These are phyloP conservation scores for Cyprinodon diabolis DNA, from an alignment of 2,797 vertebrate species.

Conservation along the genomic window DNA sequence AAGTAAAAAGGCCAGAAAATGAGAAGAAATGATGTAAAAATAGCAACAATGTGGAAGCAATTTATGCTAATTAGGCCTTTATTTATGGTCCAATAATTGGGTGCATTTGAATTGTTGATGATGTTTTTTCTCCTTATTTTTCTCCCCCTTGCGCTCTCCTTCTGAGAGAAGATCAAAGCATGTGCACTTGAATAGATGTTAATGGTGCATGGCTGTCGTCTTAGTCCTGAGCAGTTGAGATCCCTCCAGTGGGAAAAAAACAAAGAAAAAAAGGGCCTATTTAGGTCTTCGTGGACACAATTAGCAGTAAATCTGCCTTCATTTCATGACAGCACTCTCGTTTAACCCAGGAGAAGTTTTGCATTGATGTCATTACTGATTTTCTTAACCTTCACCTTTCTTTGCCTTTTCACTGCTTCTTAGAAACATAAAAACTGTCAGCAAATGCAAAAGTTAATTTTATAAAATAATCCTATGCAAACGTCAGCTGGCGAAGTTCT, in stretches of 20 bases:
- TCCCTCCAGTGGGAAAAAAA: conserved; percentile 57
- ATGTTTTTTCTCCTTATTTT: conserved; percentile 72
- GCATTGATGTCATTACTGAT: conserved; percentile 42
- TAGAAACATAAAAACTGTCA: conserved; percentile 17
- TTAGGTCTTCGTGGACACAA: conserved; percentile 73
- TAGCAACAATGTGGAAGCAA: conserved; percentile 85
- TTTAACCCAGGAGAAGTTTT: conserved; percentile 65
- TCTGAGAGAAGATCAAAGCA: conserved; percentile 84
- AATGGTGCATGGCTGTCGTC: conserved; percentile 77
- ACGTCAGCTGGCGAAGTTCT: neutral
- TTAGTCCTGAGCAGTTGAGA: conserved; percentile 64
- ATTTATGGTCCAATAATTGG: conserved; percentile 83
- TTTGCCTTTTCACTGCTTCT: conserved; percentile 9
- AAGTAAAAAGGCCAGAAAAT: conserved; percentile 26
- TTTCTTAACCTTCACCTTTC: conserved; percentile 67
- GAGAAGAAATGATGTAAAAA: conserved; percentile 68
- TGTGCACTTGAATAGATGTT: conserved; percentile 73
- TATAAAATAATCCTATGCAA: neutral
- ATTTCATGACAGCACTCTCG: conserved; percentile 52
- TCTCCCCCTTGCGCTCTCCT: conserved; percentile 52
- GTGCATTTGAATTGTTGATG: conserved; percentile 84
- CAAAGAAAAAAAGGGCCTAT: conserved; percentile 34
- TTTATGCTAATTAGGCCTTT: conserved; percentile 87
- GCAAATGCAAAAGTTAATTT: conserved; percentile 21
- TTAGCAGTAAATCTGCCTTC: conserved; percentile 70